Conservation (phyloP, 1,140 invertebrate genomes). For the Camponotus floridanus region DNA sequence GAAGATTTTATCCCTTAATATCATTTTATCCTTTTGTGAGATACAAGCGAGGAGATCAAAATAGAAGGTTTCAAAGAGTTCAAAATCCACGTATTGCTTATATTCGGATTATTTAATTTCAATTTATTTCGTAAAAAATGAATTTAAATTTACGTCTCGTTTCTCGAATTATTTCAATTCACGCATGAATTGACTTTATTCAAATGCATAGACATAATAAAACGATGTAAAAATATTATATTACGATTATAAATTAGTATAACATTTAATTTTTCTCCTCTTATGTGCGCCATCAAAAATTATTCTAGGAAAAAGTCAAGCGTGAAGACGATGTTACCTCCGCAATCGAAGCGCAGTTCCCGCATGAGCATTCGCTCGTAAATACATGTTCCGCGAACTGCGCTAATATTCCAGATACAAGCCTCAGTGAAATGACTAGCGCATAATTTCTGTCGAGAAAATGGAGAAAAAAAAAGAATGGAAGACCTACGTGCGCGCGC, state of each 20-base stretch:
- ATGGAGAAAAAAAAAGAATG: slow-evolving; percentile 2
- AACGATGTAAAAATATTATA: background rate
- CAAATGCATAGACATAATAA: background rate
- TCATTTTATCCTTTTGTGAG: slow-evolving; percentile 1
- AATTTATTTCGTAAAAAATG: background rate
- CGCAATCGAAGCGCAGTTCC: slow-evolving; percentile 33
- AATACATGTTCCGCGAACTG: slow-evolving; percentile 23
- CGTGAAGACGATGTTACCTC: slow-evolving; percentile 19
- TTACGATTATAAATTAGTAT: background rate
- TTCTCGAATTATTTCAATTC: background rate
- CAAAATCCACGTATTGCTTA: background rate
- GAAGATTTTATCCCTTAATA: slow-evolving; percentile 31
- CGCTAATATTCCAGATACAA: slow-evolving; percentile 37
- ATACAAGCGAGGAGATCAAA: slow-evolving; percentile 4
- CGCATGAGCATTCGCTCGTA: slow-evolving; percentile 2
- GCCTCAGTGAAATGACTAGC: slow-evolving; percentile 18
- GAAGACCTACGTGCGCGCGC: background rate
- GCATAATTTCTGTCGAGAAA: slow-evolving; percentile 31
- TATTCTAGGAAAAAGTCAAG: slow-evolving; percentile 30
- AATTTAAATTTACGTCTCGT: background rate
- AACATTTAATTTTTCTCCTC: background rate
- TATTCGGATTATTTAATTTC: background rate
- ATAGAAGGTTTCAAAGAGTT: background rate
- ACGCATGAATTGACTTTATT: background rate
- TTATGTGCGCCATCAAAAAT: background rate